phyloP scores from a whole-genome alignment of 2,113 vertebrate species.

The Neoarius graeffei region DNA sequence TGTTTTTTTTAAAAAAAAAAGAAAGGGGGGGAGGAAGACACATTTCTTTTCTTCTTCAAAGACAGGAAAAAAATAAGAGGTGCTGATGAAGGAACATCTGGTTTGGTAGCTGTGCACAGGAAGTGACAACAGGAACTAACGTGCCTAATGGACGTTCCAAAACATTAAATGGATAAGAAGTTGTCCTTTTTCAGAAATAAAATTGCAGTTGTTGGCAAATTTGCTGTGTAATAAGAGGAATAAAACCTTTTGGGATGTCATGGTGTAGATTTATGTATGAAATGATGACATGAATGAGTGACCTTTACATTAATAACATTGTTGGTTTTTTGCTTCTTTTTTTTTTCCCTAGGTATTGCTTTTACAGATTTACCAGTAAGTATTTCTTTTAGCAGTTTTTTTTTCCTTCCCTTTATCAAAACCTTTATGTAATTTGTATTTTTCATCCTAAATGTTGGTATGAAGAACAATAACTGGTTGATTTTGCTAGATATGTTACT shows the following conservation, averaged over 20 bases:
- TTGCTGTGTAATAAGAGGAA: neutral
- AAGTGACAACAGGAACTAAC: neutral
- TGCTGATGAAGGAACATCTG: neutral
- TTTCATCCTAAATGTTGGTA: neutral
- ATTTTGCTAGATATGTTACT: neutral
- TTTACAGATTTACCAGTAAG: slow-evolving; percentile 99
- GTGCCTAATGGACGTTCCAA: neutral
- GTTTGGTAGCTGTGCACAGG: neutral
- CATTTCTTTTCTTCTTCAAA: neutral
- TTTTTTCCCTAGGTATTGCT: slow-evolving; percentile 82
- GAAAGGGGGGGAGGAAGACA: too few relatives aligned
- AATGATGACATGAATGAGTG: neutral
- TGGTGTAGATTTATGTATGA: neutral
- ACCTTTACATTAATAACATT: neutral
- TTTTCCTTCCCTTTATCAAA: neutral
- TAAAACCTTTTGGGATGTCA: neutral
- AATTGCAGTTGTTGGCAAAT: neutral
- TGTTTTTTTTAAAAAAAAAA: neutral
- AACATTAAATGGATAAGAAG: neutral
- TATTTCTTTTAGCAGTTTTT: slow-evolving; percentile 50
- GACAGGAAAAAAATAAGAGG: neutral
- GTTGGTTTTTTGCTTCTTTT: slow-evolving; percentile 36
- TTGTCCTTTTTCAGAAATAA: neutral
- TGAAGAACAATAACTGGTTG: neutral
- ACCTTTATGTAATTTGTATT: neutral